Percentiles rank a stretch among this genome's conserved stretches.
These are phyloP conservation scores for Porites lutea DNA, from an alignment of 64 coral and sea anemone genomes.

Conservation along the genomic window DNA sequence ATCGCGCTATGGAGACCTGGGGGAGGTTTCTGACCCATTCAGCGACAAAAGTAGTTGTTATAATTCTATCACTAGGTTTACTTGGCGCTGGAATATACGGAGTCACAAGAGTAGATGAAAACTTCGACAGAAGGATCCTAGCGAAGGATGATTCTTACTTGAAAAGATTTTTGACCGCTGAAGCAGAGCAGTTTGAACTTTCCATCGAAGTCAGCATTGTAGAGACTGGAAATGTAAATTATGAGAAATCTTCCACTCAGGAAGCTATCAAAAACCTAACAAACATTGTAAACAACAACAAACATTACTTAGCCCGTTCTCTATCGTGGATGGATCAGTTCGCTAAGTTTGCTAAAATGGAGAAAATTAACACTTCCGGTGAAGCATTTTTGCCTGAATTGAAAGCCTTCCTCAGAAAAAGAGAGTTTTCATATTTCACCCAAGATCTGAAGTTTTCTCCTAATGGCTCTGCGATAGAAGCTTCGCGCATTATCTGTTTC, in stretches of 20 bases:
- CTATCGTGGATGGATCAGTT: conserved; percentile 53
- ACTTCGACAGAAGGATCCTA: conserved; percentile 53
- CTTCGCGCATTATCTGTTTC: conserved; percentile 70
- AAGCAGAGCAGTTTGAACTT: conserved; percentile 43
- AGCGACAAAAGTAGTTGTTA: conserved; percentile 9
- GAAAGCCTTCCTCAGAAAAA: conserved; percentile 41
- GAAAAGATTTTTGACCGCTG: conserved; percentile 42
- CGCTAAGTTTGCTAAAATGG: not conserved
- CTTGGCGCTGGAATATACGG: conserved; percentile 57
- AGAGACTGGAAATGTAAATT: conserved; percentile 9
- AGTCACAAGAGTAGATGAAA: conserved; percentile 40
- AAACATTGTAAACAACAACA: conserved; percentile 40
- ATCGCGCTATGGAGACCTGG: conserved; percentile 60
- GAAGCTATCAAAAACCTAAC: conserved; percentile 34
- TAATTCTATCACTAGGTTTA: conserved; percentile 18
- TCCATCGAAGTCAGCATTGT: conserved; percentile 46
- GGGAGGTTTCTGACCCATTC: conserved; percentile 29
- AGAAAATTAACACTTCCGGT: not conserved
- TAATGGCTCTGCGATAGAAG: conserved; percentile 22
- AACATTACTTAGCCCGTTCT: not conserved
- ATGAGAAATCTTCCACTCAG: conserved; percentile 20
- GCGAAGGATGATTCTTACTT: conserved; percentile 74
- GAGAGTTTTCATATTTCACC: conserved; percentile 49
- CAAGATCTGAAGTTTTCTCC: conserved; percentile 64
- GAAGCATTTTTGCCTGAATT: conserved; percentile 41